These are phyloP conservation scores for Dendrolimus houi DNA, from an alignment of 2,888 invertebrate species.

Conservation along the genomic window DNA sequence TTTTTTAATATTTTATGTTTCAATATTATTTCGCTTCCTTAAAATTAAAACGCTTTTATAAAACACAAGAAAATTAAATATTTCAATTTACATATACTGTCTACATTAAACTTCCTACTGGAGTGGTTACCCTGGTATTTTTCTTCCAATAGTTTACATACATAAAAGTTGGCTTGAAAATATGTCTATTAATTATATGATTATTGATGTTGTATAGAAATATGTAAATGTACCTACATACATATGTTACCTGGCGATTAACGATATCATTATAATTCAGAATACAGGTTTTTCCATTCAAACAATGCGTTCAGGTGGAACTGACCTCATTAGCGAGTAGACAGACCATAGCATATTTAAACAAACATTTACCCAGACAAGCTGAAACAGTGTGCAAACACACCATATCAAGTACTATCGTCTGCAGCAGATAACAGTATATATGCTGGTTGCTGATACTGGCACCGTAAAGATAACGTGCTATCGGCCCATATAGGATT, in stretches of 20 bases:
- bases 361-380: conserved; percentile 61
- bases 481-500: conserved; percentile 12
- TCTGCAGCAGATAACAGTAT: conserved; percentile 4
- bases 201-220: too few species aligned
- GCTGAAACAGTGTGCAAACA: conserved; percentile 49
- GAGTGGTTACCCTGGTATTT: too few species aligned
- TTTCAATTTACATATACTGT: too few species aligned
- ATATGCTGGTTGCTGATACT: conserved; percentile 8
- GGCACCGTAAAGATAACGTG: conserved; percentile 15
- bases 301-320: conserved; percentile 23
- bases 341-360: conserved; percentile 38
- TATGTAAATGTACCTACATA: too few species aligned
- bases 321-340: conserved; percentile 41
- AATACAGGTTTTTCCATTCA: conserved; percentile 17
- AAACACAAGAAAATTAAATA: too few species aligned
- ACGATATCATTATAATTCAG: not conserved
- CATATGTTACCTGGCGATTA: not conserved
- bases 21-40: too few species aligned
- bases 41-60: too few species aligned
- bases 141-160: too few species aligned
- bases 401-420: conserved; percentile 50
- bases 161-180: too few species aligned
- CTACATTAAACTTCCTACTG: too few species aligned
- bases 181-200: too few species aligned
- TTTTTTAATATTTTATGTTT: too few species aligned